Base-by-base conservation (phyloP, 2,113 vertebrate species). In the Calyptommatus sinebrachiatus region DNA sequence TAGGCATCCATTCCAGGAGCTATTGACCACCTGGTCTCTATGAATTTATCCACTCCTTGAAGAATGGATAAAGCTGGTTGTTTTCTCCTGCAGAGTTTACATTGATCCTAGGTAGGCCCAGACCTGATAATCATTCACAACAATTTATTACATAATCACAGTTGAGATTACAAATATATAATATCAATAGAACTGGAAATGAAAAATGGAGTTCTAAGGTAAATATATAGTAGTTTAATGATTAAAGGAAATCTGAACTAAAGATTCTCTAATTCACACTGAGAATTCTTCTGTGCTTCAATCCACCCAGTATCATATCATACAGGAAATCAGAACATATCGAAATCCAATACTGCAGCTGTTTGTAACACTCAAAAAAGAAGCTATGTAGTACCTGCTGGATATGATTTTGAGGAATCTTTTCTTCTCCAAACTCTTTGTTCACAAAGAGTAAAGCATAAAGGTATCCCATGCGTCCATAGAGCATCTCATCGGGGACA, bases 371-470 rank as follows among this genome's bases (percentile, higher is more conserved):
- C 7, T 80, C 31, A 50, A 24, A 31, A 24, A 77, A 68, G 71
- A 79, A 81, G 48, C 50, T 41, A 41, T 14, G 2, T 8, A 21
- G 74, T 92, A 99, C 98, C 97, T 98, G 96, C 73, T 99, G 97
- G 86, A 99, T 97, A 86, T 95, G 96, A 85, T 94, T 95, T 22
- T 91, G 92, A 18, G 98, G 96, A 88, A 99, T 96, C 92, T 94
- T 96, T 77, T 99, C 97, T n/a, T 92, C 91, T 57, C 96, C 95
- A 0, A 98, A 96, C 89, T 98, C 95, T 92, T 96, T 97, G 93
- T 98, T 99, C 91, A 99, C 92, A 88, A 97, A 99, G 35, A 97
- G 22, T 80, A 99, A 95, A 26, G 97, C 92, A 83, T 94, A 97
- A 22, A 99, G 93, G 79, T 97, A 99, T 28, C 98, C 98, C 92